Conservation (phyloP, 2,888 invertebrate genomes). For the Drosophila siamana region DNA sequence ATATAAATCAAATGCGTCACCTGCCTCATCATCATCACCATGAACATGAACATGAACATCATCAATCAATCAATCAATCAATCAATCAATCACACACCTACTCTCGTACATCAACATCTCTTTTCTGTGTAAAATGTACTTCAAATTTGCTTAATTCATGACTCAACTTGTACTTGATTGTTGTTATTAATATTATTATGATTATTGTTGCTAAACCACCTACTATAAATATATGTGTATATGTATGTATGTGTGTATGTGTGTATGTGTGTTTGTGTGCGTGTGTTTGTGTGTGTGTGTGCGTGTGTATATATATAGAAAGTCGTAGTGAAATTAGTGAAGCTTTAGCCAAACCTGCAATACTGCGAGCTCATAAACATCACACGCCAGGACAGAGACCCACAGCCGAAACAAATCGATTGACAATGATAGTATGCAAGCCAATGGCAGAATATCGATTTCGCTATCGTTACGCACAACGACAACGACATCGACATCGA, state of each 20-base stretch:
- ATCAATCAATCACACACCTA: conserved; percentile 6
- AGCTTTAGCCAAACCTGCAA: conserved; percentile 84
- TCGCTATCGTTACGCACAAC: conserved; percentile 28
- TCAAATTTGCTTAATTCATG: conserved; percentile 41
- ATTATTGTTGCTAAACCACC: conserved; percentile 21
- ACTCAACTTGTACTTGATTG: conserved; percentile 23
- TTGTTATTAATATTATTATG: conserved; percentile 25
- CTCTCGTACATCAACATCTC: conserved; percentile 1
- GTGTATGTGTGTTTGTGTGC: conserved; percentile 27
- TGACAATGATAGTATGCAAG: conserved; percentile 41
- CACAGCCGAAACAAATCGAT: conserved; percentile 57
- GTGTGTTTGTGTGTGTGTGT: conserved; percentile 13
- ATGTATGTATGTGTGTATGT: conserved; percentile 17
- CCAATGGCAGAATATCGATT: conserved; percentile 33
- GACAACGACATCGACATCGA: conserved; percentile 53
- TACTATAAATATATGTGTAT: conserved; percentile 32
- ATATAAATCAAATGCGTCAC: conserved; percentile 33
- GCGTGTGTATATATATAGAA: conserved; percentile 75
- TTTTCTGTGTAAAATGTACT: conserved; percentile 57
- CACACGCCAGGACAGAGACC: conserved; percentile 70
- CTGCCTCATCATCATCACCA: conserved; percentile 42
- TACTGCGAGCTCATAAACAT: conserved; percentile 83
- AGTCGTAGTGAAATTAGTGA: conserved; percentile 85
- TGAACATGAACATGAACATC: conserved; percentile 14
- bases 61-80: conserved; percentile 38